Conservation (phyloP, 2,113 vertebrate species). For the Tor tambroides region DNA sequence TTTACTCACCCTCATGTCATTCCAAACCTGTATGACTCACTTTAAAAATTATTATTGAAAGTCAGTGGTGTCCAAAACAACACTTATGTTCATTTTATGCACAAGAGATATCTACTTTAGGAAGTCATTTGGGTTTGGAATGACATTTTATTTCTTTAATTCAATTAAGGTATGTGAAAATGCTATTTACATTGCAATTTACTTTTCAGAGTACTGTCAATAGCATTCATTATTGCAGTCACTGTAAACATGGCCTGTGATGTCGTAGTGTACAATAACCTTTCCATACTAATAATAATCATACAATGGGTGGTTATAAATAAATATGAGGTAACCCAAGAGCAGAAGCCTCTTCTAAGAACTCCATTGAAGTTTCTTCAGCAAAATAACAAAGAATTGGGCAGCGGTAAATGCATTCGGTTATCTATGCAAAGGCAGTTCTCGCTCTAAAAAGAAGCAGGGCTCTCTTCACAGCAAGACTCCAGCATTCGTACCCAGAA, state of each 20-base stretch:
- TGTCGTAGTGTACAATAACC: neutral
- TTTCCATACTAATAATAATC: neutral
- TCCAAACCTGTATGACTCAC: neutral
- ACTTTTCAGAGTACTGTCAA: neutral
- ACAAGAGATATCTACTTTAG: neutral
- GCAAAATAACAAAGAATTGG: constrained; percentile 56
- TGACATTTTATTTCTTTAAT: neutral
- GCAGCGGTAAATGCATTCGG: constrained; percentile 55
- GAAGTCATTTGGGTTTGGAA: neutral
- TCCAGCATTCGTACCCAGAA: constrained; percentile 51
- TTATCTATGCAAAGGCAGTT: constrained; percentile 64
- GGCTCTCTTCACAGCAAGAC: constrained; percentile 65
- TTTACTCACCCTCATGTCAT: neutral
- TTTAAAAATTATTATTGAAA: neutral
- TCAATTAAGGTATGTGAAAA: too few relatives aligned
- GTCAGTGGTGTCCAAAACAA: neutral
- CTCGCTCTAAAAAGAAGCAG: constrained; percentile 64
- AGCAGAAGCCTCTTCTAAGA: constrained; percentile 56
- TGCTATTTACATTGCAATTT: neutral
- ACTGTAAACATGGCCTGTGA: neutral
- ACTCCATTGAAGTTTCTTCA: constrained; percentile 69
- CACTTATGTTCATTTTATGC: neutral
- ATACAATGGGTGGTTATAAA: constrained; percentile 45
- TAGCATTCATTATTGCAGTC: neutral
- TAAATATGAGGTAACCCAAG: constrained; percentile 50